Evolutionary conservation across 2,797 vertebrate genomes (phyloP), one percentile per base, ranked within the genome.

Genomic region (Sebastes alutus): DNA sequence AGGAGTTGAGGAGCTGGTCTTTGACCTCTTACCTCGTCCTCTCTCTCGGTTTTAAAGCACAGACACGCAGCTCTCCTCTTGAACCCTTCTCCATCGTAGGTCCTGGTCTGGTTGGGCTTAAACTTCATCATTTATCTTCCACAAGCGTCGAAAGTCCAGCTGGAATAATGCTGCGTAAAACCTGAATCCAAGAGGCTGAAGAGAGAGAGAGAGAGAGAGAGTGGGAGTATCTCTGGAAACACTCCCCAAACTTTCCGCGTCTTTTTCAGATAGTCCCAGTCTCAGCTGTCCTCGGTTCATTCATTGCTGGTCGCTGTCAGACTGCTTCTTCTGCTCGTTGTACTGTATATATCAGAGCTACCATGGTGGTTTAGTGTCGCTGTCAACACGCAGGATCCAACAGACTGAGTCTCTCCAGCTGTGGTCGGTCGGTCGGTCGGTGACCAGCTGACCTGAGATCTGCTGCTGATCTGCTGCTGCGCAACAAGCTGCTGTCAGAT

Each of bases 81-180:
- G 92, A 97, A 99, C 14, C 98, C 98, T 81, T 98, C 98, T 75
- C 96, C 97, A 95, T 99, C 98, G 80, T 98, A 99, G 23, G 97
- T 98, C 95, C 98, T 96, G 81, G 97, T 99, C 96, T 99, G 98
- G 96, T 98, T 98, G 86, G 97, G 96, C 95, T 99, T 99, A 88
- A 97, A 97, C 96, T 98, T 98, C 97, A 99, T 99, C 97, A 97
- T 98, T 95, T 97, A 96, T 84, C 55, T 23, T 14, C 29, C 18
- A 38, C 38, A 58, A 20, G 38, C 16, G 74, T 65, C 49, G 16
- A 60, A 11, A 0, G 29, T 20, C 71, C 61, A 49, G 30, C 42
- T 46, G 46, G 16, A 56, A 60, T 73, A 65, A 18, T 6, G 11
- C 8, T 14, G 23, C 4, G 11, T 38, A 23, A 54, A 56, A 67